Evolutionary conservation across 2,888 invertebrate species (phyloP).

Genomic region (Odontothrips loti): DNA sequence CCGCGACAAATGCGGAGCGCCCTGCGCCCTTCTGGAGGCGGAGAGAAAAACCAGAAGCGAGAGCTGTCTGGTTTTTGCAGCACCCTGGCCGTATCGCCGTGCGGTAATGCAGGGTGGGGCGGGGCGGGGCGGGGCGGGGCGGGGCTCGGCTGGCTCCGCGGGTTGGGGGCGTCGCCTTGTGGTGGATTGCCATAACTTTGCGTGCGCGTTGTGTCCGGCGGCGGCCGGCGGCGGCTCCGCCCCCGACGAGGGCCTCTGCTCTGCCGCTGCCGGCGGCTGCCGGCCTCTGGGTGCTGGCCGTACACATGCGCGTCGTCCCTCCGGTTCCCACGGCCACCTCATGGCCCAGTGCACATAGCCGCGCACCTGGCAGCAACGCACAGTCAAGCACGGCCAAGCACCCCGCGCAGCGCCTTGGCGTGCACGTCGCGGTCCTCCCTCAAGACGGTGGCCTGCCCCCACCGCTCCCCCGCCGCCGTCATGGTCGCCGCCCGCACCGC

Average conservation of each 20-base stretch:
- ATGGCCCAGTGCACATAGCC: slow-evolving; percentile 5
- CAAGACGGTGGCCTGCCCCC: neutral
- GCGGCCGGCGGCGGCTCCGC: no score
- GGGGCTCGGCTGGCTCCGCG: neutral
- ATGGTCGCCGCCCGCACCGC: neutral
- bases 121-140: neutral
- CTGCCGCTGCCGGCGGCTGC: slow-evolving; percentile 63
- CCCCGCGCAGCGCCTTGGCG: neutral
- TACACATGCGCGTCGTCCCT: neutral
- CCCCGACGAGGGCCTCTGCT: slow-evolving; percentile 54
- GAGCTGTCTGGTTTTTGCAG: neutral
- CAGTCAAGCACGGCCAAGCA: neutral
- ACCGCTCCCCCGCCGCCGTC: neutral
- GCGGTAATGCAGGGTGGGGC: neutral
- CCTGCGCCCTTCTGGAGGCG: neutral
- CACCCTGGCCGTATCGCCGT: neutral
- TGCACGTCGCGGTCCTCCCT: slow-evolving; percentile 2
- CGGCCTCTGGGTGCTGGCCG: slow-evolving; percentile 43
- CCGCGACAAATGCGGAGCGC: neutral
- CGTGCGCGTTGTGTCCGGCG: neutral
- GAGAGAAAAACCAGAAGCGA: no score
- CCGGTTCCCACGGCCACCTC: slow-evolving; percentile 3
- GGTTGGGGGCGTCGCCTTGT: neutral
- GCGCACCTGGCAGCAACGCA: neutral
- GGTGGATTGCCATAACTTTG: slow-evolving; percentile 10